phyloP scores from a whole-genome alignment of 2,797 vertebrate species.

The Pristis pectinata region DNA sequence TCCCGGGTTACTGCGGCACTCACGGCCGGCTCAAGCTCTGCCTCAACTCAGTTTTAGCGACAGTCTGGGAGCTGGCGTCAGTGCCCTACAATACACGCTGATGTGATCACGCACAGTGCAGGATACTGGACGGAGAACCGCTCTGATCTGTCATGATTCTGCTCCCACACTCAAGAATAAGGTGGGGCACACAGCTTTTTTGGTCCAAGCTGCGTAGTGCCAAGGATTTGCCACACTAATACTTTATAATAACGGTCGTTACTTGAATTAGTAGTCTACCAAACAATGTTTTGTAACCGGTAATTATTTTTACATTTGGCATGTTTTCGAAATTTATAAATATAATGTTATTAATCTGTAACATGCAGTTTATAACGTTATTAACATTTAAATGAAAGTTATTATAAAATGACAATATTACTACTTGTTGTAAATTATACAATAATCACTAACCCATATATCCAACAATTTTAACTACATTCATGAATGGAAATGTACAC shows the following conservation, averaged over 20 bases:
- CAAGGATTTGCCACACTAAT: neutral
- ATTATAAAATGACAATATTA: neutral
- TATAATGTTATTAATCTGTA: neutral
- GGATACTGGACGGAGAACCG: neutral
- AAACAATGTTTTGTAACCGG: neutral
- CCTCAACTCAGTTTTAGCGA: neutral
- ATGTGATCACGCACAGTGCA: slow-evolving; percentile 12
- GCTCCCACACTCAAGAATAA: neutral
- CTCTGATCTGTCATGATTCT: neutral
- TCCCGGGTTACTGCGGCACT: neutral
- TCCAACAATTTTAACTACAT: neutral
- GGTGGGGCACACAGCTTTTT: slow-evolving; percentile 13
- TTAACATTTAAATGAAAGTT: neutral
- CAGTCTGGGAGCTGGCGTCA: neutral
- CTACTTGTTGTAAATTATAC: neutral
- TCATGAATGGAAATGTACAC: neutral
- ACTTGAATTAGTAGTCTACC: neutral
- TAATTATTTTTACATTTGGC: neutral
- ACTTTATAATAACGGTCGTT: neutral
- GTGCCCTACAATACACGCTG: neutral
- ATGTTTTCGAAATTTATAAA: neutral
- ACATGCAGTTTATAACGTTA: neutral
- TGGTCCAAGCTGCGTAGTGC: neutral
- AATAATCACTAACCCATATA: neutral
- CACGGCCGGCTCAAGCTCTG: neutral